These are phyloP conservation scores for Manis pentadactyla DNA, from an alignment of 2,797 vertebrate species.

Conservation along the genomic window DNA sequence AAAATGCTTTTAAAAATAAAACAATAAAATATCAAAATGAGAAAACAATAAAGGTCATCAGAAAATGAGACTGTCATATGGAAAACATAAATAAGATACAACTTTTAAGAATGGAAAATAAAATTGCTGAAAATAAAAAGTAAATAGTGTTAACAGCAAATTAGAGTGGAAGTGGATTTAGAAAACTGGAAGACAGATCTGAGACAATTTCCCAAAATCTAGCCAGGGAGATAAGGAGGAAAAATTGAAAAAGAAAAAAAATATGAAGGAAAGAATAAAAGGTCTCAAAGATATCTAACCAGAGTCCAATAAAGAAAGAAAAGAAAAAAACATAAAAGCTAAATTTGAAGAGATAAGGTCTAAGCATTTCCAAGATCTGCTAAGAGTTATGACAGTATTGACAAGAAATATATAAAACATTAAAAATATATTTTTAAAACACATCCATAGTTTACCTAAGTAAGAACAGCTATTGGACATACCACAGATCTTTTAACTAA, in stretches of 20 bases:
- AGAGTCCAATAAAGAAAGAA: not conserved
- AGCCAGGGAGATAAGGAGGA: not conserved
- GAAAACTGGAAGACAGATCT: not conserved
- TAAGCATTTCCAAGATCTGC: not conserved
- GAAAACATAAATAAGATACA: not conserved
- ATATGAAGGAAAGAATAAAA: not conserved
- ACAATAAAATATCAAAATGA: not conserved
- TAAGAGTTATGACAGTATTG: not conserved
- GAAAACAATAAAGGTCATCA: not conserved
- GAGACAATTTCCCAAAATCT: not conserved
- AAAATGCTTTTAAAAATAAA: not conserved
- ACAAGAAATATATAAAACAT: not conserved
- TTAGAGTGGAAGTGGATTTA: not conserved
- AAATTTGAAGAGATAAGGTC: not conserved
- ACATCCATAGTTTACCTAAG: not conserved
- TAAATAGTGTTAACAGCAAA: not conserved
- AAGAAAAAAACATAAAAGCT: not conserved
- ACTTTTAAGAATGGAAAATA: not conserved
- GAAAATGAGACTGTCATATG: not conserved
- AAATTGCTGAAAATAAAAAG: not conserved
- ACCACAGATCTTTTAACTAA: not conserved
- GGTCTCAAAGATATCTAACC: not conserved
- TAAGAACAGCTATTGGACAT: not conserved
- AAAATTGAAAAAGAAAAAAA: too few relatives aligned
- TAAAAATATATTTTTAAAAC: not conserved